These are phyloP conservation scores for Corella eumyota DNA, from an alignment of 23 tunicate species.

Conservation along the genomic window DNA sequence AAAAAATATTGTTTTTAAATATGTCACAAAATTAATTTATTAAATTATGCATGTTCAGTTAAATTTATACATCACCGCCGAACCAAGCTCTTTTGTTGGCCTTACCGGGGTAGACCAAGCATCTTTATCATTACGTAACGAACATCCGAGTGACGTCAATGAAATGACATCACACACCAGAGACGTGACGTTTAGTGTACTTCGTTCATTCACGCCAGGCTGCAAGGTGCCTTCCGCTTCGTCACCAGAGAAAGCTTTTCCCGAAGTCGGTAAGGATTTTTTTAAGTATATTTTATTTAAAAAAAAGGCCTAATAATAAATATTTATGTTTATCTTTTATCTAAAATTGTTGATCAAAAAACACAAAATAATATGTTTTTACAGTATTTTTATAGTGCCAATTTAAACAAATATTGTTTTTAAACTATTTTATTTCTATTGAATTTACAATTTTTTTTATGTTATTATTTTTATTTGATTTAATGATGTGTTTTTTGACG, in stretches of 20 bases:
- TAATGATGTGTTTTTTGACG: too few species aligned
- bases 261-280: constrained; percentile 23
- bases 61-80: constrained; percentile 12
- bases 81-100: constrained; percentile 22
- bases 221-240: constrained; percentile 20
- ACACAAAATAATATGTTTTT: too few species aligned
- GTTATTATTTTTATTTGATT: too few species aligned
- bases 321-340: not conserved
- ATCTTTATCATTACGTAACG: constrained; percentile 12
- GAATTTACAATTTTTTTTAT: too few species aligned
- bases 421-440: too few species aligned
- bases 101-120: constrained; percentile 30
- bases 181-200: constrained; percentile 10
- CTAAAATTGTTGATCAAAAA: not conserved
- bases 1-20: too few species aligned
- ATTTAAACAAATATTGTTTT: too few species aligned
- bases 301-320: not conserved
- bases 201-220: constrained; percentile 11
- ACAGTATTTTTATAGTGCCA: too few species aligned
- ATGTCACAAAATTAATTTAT: too few species aligned
- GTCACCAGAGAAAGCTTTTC: constrained; percentile 18
- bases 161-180: constrained; percentile 6
- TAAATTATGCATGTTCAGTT: too few species aligned
- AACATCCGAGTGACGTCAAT: constrained; percentile 3
- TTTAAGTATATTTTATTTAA: not conserved